These are phyloP conservation scores for Ceyx margarethae DNA, from an alignment of 2,113 vertebrate genomes.

Conservation along the genomic window DNA sequence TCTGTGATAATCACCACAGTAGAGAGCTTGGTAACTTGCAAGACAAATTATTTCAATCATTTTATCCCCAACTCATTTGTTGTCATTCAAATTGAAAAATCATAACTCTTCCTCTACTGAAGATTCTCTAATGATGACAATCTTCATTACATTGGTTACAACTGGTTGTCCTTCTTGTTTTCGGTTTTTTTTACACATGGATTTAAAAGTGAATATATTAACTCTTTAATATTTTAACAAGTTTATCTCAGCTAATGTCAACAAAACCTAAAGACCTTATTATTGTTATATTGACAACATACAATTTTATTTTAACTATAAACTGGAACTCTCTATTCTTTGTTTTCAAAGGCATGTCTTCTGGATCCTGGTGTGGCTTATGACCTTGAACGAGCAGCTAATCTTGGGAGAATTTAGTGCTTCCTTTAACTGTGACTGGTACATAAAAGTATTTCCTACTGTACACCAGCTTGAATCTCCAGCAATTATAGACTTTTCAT, in stretches of 20 bases:
- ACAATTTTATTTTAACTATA: not conserved
- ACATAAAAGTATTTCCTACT: not conserved
- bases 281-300: not conserved
- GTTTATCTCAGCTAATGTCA: not conserved
- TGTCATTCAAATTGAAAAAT: not conserved
- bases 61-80: not conserved
- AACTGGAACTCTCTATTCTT: not conserved
- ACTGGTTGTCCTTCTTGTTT: not conserved
- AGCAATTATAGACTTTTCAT: not conserved
- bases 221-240: not conserved
- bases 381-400: constrained; percentile 73
- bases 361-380: constrained; percentile 69
- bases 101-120: not conserved
- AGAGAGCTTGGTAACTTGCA: not conserved
- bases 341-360: constrained; percentile 68
- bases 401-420: constrained; percentile 72
- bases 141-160: not conserved
- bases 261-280: not conserved
- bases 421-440: not conserved
- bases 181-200: not conserved
- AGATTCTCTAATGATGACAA: not conserved
- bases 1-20: not conserved
- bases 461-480: not conserved
- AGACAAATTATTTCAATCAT: not conserved
- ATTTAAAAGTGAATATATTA: not conserved